Conservation (phyloP, 2,113 vertebrate genomes). For the Scartelaos histophorus region DNA sequence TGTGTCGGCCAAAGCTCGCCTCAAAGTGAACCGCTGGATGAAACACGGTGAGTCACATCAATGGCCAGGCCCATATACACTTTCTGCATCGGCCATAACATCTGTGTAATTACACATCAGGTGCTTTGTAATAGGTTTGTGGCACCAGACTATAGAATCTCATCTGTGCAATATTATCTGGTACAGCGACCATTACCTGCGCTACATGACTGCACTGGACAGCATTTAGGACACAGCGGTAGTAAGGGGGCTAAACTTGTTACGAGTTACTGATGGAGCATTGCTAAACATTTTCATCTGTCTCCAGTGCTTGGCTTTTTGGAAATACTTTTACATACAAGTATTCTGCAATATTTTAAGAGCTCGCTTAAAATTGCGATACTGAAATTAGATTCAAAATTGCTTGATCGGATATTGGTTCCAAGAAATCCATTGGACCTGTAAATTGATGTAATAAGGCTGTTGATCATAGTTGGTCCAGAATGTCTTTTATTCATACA, state of each 20-base stretch:
- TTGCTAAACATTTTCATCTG: neutral
- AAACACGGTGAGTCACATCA: constrained; percentile 64
- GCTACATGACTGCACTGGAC: constrained; percentile 36
- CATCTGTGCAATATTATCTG: constrained; percentile 35
- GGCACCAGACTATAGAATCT: constrained; percentile 44
- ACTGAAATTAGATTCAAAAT: no score
- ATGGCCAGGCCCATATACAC: constrained; percentile 43
- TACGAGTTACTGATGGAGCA: constrained; percentile 9
- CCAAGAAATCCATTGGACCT: no score
- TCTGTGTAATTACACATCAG: constrained; percentile 66
- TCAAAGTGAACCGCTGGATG: constrained; percentile 68
- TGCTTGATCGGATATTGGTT: no score
- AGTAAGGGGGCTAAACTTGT: constrained; percentile 26
- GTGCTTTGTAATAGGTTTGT: constrained; percentile 42
- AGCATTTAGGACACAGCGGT: constrained; percentile 4
- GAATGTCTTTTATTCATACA: no score
- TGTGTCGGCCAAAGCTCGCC: constrained; percentile 64
- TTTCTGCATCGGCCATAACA: constrained; percentile 59
- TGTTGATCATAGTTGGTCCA: no score
- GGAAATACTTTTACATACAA: no score
- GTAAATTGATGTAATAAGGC: no score
- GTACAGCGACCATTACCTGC: constrained; percentile 36
- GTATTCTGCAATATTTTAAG: no score
- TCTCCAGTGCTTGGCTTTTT: no score
- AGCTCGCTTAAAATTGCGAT: neutral